phyloP scores from a whole-genome alignment of 2,113 vertebrate genomes.

The Ictidomys tridecemlineatus region DNA sequence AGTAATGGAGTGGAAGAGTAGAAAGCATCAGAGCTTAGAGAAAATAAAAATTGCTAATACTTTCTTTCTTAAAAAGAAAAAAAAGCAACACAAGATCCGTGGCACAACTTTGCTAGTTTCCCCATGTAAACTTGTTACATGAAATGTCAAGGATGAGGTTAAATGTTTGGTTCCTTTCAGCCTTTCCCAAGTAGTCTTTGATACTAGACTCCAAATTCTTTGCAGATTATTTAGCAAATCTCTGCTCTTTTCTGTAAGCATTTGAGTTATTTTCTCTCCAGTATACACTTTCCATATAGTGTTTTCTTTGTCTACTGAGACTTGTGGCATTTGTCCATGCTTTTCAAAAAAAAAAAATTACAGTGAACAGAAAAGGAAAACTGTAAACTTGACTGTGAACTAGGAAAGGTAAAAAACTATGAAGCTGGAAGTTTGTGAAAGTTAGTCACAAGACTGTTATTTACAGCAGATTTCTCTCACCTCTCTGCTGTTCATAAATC shows the following conservation, averaged over 20 bases:
- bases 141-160: conserved; percentile 55
- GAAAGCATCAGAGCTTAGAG: not conserved
- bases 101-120: not conserved
- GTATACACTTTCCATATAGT: not conserved
- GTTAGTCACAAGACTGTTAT: not conserved
- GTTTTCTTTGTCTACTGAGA: conserved; percentile 29
- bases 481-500: not conserved
- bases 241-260: conserved; percentile 33
- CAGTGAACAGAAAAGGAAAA: not conserved
- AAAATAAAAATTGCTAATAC: not conserved
- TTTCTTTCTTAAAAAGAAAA: not conserved
- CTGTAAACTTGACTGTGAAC: conserved; percentile 31
- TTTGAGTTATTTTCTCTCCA: conserved; percentile 43
- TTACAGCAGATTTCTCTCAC: not conserved
- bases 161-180: conserved; percentile 27
- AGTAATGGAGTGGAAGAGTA: not conserved
- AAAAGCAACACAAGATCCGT: not conserved
- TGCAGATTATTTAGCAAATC: conserved; percentile 62
- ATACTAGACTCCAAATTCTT: conserved; percentile 63
- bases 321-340: conserved; percentile 47
- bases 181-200: not conserved
- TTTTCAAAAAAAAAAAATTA: conserved; percentile 57
- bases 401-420: conserved; percentile 10
- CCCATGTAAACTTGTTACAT: conserved; percentile 27
- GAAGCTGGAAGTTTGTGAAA: conserved; percentile 29